Base-by-base conservation (phyloP, 2,797 vertebrate species). In the Tadarida brasiliensis region DNA sequence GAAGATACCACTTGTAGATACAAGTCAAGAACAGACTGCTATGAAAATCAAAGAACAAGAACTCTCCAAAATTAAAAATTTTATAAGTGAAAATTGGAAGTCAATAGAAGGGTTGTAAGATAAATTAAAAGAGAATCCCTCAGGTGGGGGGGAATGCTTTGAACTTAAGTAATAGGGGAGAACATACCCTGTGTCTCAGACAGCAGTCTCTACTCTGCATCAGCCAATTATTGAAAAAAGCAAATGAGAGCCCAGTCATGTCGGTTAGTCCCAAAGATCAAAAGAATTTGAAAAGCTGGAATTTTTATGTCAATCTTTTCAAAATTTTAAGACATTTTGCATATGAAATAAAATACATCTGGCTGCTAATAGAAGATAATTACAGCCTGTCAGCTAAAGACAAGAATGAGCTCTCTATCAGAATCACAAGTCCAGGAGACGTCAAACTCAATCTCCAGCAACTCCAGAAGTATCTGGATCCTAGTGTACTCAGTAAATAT, bases 271-370 rank as follows among this genome's bases (percentile, higher is more conserved):
- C 26, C 54, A 59, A 78, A 83, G 12, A 15, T 49, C 33, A 26
- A 84, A 47, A 80, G 33, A 93, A 39, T 74, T 73, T 44, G 77
- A 65, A 88, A 91, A 76, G 35, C 49, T 74, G 49, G 71, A 91
- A 59, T 73, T 89, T 87, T 95, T 39, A 78, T 54, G 56, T 92
- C 39, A 71, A 11, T 56, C 47, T 94, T 93, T 74, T 51, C 24
- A 68, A 68, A 86, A 84, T 61, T 57, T 74, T 83, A 78, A 87
- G 49, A 67, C 15, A 94, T 19, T 90, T 87, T 82, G 24, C 12
- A 47, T 15, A 63, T 47, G 10, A 84, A 68, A 83, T 28, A 92
- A 90, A 78, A 87, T 63, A 59, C n/a, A 57, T 49, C n/a, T 51
- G 70, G 30, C 20, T 94, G 63, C 15, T 14, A 49, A 57, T 20